Evolutionary conservation across 2,888 invertebrate species (phyloP), one percentile per base, ranked within the genome.

Genomic region (Laspeyria flexula): DNA sequence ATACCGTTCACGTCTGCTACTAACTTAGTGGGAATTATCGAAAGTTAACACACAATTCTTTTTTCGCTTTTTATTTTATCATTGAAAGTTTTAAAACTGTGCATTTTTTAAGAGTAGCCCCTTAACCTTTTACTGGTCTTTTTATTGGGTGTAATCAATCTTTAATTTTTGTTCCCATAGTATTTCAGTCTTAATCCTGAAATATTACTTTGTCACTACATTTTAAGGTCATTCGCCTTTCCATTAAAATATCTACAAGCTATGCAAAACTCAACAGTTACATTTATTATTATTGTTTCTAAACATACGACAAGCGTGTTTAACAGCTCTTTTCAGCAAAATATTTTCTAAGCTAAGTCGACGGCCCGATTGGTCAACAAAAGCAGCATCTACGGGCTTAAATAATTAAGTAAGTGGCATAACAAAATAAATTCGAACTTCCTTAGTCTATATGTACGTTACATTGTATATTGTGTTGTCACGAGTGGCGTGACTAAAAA

Each of bases 401-500:
- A 50, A 62, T 61, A 62, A 62, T 65, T 43, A 42, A 52, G 29
- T 50, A 41, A 42, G 49, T 60, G 59, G 48, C 57, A 60, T 55
- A 53, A 34, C 52, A 46, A 25, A 25, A 3, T 51, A 45, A 50
- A 60, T 55, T 51, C 34, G 29, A 49, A 58, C 50, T 70, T 69
- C 71, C 65, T 59, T 53, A 38, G 44, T 56, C 40, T 35, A 46
- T 46, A 44, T 38, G 35, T 43, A 45, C 39, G 41, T 41, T 44
- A 50, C 39, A 49, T 63, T 44, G 65, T 67, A 60, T 68, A 60
- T 57, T 61, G 60, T 61, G 67, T 65, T 73, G 67, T 67, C 66
- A 71, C 66, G 70, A 77, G 59, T 79, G 68, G 84, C 89, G 88
- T 89, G 88, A 83, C 87, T 81, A 83, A 86, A 83, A 69, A 73